Base-by-base conservation (phyloP, 2,797 vertebrate genomes). In the Muscicapa striata region DNA sequence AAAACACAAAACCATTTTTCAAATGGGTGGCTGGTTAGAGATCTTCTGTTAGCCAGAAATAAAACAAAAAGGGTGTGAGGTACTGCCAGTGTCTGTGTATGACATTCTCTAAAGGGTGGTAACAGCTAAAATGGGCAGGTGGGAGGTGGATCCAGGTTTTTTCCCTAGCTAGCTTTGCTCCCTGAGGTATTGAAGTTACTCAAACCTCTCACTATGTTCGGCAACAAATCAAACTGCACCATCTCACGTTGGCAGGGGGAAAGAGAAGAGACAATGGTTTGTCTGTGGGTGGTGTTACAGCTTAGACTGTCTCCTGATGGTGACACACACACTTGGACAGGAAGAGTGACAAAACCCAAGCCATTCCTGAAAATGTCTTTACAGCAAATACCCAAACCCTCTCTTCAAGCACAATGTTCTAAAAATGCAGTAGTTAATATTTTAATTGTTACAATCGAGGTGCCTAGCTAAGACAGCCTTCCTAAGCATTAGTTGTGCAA, bases 61-160 rank as follows among this genome's bases (percentile, higher is more conserved):
- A 32, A 48, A 36, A 20, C 15, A 29, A 36, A 26, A 16, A 2
- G 4, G 1, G 0, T 26, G 29, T 11, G 22, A 7, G 10, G 9
- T 22, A n/a, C 36, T 40, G 13, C 32, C 63, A 63, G 11, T 43
- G 15, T 63, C 51, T 61, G 46, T 36, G 48, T 85, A 66, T 46
- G 75, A 79, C 27, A 45, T 83, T 58, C 40, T 86, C 67, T 45
- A 30, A 27, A 62, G 45, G 54, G 22, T 22, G 15, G 5, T 59
- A 61, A 52, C 38, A 24, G 23, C 82, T 64, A 30, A 9, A 29
- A 52, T 24, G 29, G 15, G 7, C 34, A 45, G 24, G 9, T 57
- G 26, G 48, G 32, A 78, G 34, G 48, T 51, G 29, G 51, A 80
- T 68, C 24, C 46, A 12, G 21, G 9, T 4, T n/a, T 80, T 79